Base-by-base conservation (phyloP, 2,888 invertebrate species). In the Dolomedes plantarius region DNA sequence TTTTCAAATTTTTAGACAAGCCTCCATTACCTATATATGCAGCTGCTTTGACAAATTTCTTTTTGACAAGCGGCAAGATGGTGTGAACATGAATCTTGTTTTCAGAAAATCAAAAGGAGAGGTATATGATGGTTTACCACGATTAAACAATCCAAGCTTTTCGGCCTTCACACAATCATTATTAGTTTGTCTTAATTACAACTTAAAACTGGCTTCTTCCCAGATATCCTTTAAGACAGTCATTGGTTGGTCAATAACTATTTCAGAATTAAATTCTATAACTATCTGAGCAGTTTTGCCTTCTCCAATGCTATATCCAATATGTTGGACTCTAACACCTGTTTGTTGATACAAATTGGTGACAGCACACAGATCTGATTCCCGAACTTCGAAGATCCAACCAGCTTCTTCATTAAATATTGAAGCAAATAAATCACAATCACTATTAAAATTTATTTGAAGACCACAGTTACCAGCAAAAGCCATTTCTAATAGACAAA, bases 1-100 rank as follows among this genome's bases (percentile, higher is more conserved):
- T 93, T 0, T 95, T 95, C 68, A 98, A 94, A 91, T 98, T 98
- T 91, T 97, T 96, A 7, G 94, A 91, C 0, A 99, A 92, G 0
- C 99, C 98, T 0, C 97, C 98, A 36, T 99, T 97, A 0, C 97
- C 97, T 79, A 99, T 97, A 90, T 99, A 98, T 0, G 97, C 97
- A 88, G 97, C 93, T 0, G 95, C 97, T 90, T 97, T 97, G 0
- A 98, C 93, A 68, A 94, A 92, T 9, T 94, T 94, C 0, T 93
- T 93, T 90, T 93, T 93, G 65, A 98, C 91, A 5, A 95, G 93
- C 0, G 95, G 94, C 64, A 97, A 91, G 0, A 98, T 91, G 7
- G 94, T 93, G 88, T 94, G 94, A 0, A 96, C 95, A 92, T 99
- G 99, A 81, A 98, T 94, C 85, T 94, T 95, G 0, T 98, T 98